Conservation (phyloP, 1,140 invertebrate genomes). For the Micrasema longulum region DNA sequence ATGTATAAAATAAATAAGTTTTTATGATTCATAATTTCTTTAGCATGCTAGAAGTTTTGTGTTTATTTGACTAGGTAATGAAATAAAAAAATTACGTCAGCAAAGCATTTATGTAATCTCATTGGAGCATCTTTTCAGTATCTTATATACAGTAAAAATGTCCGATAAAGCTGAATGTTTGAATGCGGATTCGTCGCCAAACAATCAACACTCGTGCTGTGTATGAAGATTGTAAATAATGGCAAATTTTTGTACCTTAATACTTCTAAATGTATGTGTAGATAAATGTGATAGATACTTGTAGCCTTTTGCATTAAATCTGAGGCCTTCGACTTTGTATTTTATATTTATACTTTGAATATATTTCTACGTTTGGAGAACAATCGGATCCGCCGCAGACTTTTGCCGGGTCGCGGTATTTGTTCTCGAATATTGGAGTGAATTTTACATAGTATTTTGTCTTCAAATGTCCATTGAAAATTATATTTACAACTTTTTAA, state of each 20-base stretch:
- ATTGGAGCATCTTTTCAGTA: too few relatives aligned
- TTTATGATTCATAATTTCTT: too few relatives aligned
- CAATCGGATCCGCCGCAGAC: neutral
- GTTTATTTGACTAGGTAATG: too few relatives aligned
- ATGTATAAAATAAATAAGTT: too few relatives aligned
- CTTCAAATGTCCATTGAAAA: slow-evolving; percentile 34
- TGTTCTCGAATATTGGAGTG: neutral
- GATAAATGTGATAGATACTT: slow-evolving; percentile 36
- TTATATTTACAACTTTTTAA: slow-evolving; percentile 28
- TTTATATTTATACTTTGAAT: slow-evolving; percentile 16
- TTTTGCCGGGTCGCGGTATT: neutral
- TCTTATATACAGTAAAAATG: too few relatives aligned
- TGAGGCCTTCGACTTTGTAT: slow-evolving; percentile 24
- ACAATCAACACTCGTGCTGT: too few relatives aligned
- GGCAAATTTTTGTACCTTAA: slow-evolving; percentile 28
- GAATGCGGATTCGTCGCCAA: too few relatives aligned
- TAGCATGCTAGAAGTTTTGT: too few relatives aligned
- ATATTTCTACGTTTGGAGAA: neutral
- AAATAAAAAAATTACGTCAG: too few relatives aligned
- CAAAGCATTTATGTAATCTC: too few relatives aligned
- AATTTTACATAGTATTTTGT: slow-evolving; percentile 16
- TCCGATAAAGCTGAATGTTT: too few relatives aligned
- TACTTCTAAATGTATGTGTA: slow-evolving; percentile 28
- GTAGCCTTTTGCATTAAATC: slow-evolving; percentile 27
- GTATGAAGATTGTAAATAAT: slow-evolving; percentile 4